Percentiles rank a stretch among this genome's conserved stretches.
phyloP scores from a whole-genome alignment of 2,888 invertebrate species.

The Noctua janthe region DNA sequence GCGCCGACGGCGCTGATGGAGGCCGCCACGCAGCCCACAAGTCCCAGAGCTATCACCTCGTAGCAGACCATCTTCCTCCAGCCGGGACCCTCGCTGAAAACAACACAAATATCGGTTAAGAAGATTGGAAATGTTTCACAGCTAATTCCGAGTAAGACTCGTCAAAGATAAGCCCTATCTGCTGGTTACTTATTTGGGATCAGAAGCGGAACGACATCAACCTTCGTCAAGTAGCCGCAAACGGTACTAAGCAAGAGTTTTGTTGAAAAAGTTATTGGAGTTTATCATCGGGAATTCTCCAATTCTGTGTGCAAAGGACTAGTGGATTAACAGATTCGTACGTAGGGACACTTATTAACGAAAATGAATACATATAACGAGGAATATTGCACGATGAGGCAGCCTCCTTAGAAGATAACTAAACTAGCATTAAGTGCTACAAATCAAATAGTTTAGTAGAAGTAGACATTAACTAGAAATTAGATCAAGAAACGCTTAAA shows the following conservation, averaged over 20 bases:
- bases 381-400: neutral
- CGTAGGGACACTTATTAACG: neutral
- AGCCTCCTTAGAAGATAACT: neutral
- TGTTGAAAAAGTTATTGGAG: too few relatives aligned
- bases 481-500: slow-evolving; percentile 4
- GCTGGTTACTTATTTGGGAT: neutral
- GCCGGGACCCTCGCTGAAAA: slow-evolving; percentile 89
- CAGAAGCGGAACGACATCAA: too few relatives aligned
- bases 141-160: neutral
- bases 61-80: slow-evolving; percentile 91
- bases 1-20: slow-evolving; percentile 91
- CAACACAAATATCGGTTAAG: slow-evolving; percentile 3
- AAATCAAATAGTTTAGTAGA: neutral
- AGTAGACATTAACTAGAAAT: neutral
- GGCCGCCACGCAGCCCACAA: slow-evolving; percentile 90
- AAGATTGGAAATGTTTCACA: neutral
- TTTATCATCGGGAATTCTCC: neutral
- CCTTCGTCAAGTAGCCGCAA: too few relatives aligned
- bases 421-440: neutral
- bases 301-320: neutral
- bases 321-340: neutral
- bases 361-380: neutral
- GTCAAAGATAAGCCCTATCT: neutral
- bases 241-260: too few relatives aligned
- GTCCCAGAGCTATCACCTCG: slow-evolving; percentile 91